A percentile compares a stretch with the other conserved stretches of the same genome.
Evolutionary conservation across 2,113 vertebrate genomes (phyloP).

Genomic region (Mesoclemmys tuberculata): DNA sequence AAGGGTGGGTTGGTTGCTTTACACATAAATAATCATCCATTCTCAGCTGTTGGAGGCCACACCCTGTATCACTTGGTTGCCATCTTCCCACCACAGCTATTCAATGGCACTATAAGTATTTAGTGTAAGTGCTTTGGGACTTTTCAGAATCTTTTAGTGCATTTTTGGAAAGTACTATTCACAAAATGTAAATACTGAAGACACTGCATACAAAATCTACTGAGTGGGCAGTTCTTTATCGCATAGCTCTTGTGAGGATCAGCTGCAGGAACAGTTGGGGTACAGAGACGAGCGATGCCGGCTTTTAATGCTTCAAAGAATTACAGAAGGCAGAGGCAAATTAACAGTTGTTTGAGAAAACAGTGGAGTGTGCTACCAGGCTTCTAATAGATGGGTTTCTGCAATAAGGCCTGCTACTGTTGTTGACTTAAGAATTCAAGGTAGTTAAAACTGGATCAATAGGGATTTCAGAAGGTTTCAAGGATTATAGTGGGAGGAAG

Average conservation of each 20-base stretch:
- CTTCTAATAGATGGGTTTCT: slow-evolving; percentile 32
- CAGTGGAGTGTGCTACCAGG: neutral
- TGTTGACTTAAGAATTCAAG: slow-evolving; percentile 42
- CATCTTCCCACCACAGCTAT: neutral
- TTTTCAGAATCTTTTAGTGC: neutral
- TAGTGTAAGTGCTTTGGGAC: neutral
- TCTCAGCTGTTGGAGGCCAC: neutral
- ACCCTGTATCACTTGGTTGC: neutral
- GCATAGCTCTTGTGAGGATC: neutral
- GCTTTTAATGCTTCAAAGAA: slow-evolving; percentile 16
- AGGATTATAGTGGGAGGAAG: slow-evolving; percentile 3
- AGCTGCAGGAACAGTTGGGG: neutral
- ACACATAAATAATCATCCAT: neutral
- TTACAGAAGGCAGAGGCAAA: slow-evolving; percentile 29
- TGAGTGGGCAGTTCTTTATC: neutral
- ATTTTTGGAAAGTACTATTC: neutral
- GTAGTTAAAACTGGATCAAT: neutral
- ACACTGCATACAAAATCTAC: neutral
- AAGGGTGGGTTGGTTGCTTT: neutral
- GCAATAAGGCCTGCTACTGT: slow-evolving; percentile 28
- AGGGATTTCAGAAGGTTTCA: slow-evolving; percentile 34
- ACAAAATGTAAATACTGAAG: slow-evolving; percentile 18
- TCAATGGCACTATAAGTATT: neutral
- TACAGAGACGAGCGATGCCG: fast-evolving
- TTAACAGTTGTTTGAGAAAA: slow-evolving; percentile 32